Percentiles rank a stretch among this genome's conserved stretches.
Conservation (phyloP, 2,888 invertebrate species). For the Ctena decussata region DNA sequence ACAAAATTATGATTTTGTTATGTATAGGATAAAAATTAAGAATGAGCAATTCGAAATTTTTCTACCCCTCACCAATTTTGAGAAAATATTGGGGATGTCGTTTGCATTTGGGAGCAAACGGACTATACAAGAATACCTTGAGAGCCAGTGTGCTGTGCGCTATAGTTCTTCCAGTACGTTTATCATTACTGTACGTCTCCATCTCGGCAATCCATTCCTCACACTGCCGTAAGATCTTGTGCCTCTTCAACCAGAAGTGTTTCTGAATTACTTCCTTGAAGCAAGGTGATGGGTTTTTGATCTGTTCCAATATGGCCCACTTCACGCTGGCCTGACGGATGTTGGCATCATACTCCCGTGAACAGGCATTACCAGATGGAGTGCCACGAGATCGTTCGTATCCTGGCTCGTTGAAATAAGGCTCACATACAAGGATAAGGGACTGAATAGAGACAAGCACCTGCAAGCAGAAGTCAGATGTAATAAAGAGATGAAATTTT, state of each 20-base stretch:
- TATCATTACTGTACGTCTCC: conserved; percentile 92
- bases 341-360: conserved; percentile 97
- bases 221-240: conserved; percentile 95
- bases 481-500: too few species aligned
- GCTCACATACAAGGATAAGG: conserved; percentile 87
- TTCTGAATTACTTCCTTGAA: conserved; percentile 92
- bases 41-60: too few species aligned
- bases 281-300: conserved; percentile 95
- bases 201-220: conserved; percentile 96
- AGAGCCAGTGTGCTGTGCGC: conserved; percentile 92
- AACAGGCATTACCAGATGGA: conserved; percentile 93
- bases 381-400: conserved; percentile 87
- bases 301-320: conserved; percentile 98
- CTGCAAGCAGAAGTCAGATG: conserved; percentile 66
- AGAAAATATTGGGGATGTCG: too few species aligned
- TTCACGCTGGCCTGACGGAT: conserved; percentile 97
- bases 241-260: conserved; percentile 97
- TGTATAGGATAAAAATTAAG: too few species aligned
- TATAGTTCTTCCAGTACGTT: conserved; percentile 93
- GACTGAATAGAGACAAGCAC: conserved; percentile 87
- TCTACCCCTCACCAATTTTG: too few species aligned
- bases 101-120: too few species aligned
- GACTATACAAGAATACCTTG: too few species aligned
- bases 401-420: conserved; percentile 88
- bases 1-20: too few species aligned